A percentile compares a stretch with the other conserved stretches of the same genome.
Conservation (phyloP, 2,888 invertebrate genomes). For the Acleris holmiana region DNA sequence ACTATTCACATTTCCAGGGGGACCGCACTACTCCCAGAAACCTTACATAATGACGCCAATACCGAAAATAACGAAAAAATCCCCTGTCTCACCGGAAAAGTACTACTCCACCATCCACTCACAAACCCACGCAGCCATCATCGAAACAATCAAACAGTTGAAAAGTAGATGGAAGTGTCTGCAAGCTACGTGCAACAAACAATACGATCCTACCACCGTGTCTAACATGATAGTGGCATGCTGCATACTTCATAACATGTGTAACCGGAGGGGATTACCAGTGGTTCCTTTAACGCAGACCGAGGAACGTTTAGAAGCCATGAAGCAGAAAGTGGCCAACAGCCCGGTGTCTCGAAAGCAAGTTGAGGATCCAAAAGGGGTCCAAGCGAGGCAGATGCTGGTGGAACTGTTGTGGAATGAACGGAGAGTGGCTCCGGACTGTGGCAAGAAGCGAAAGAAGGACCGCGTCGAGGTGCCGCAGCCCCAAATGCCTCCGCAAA, state of each 20-base stretch:
- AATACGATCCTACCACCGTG: constrained; percentile 67
- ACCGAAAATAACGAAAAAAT: constrained; percentile 73
- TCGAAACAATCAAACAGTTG: constrained; percentile 72
- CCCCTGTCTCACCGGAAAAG: constrained; percentile 73
- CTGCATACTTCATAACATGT: constrained; percentile 71
- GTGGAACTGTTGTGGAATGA: constrained; percentile 70
- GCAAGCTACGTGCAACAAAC: constrained; percentile 73
- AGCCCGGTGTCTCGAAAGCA: constrained; percentile 66
- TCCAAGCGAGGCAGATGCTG: constrained; percentile 55
- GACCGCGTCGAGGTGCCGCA: constrained; percentile 54
- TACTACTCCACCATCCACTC: constrained; percentile 68
- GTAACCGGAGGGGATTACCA: constrained; percentile 58
- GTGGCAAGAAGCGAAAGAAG: constrained; percentile 64
- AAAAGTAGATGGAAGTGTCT: constrained; percentile 76
- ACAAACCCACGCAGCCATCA: constrained; percentile 57
- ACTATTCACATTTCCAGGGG: constrained; percentile 56
- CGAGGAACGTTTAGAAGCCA: constrained; percentile 69
- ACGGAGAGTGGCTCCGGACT: constrained; percentile 59
- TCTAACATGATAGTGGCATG: constrained; percentile 70
- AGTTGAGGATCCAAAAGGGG: constrained; percentile 57
- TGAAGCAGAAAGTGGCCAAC: constrained; percentile 78
- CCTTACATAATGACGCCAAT: constrained; percentile 73
- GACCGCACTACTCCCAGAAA: constrained; percentile 69
- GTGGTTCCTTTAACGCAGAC: constrained; percentile 65
- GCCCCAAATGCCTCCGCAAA: constrained; percentile 21